A percentile compares a stretch with the other conserved stretches of the same genome.
Evolutionary conservation across 2,797 vertebrate genomes (phyloP).

Genomic region (Prionace glauca): DNA sequence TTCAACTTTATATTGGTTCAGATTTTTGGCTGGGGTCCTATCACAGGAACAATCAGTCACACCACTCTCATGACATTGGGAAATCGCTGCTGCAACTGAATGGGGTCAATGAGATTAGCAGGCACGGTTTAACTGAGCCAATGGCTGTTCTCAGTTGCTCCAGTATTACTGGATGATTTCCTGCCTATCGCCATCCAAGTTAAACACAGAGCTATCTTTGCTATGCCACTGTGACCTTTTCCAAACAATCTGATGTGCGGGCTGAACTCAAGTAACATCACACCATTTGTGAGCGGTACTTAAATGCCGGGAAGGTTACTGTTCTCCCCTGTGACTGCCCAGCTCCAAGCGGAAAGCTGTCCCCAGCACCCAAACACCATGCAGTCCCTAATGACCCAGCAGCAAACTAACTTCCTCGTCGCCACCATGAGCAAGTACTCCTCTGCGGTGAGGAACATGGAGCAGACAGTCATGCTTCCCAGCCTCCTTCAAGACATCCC

Average conservation of each 20-base stretch:
- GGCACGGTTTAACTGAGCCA: not conserved
- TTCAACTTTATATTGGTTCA: not conserved
- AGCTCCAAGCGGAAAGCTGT: not conserved
- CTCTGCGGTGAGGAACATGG: conserved; percentile 67
- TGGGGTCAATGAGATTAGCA: not conserved
- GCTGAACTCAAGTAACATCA: not conserved
- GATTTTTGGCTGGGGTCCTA: not conserved
- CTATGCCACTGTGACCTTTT: not conserved
- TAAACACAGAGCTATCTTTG: not conserved
- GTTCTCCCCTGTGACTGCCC: not conserved
- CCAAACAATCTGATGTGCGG: not conserved
- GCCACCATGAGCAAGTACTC: conserved; percentile 65
- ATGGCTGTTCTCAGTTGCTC: not conserved
- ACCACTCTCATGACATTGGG: conserved; percentile 9
- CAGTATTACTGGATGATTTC: not conserved
- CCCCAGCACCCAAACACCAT: conserved; percentile 49
- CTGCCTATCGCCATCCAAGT: not conserved
- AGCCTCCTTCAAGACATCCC: conserved; percentile 73
- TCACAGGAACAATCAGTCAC: not conserved
- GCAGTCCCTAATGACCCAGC: conserved; percentile 55
- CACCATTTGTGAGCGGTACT: not conserved
- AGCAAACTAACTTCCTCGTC: conserved; percentile 58
- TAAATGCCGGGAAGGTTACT: not conserved
- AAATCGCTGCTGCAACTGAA: not conserved
- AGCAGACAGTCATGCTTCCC: conserved; percentile 77